Base-by-base conservation (phyloP, 2,888 invertebrate genomes). In the Abrostola tripartita region DNA sequence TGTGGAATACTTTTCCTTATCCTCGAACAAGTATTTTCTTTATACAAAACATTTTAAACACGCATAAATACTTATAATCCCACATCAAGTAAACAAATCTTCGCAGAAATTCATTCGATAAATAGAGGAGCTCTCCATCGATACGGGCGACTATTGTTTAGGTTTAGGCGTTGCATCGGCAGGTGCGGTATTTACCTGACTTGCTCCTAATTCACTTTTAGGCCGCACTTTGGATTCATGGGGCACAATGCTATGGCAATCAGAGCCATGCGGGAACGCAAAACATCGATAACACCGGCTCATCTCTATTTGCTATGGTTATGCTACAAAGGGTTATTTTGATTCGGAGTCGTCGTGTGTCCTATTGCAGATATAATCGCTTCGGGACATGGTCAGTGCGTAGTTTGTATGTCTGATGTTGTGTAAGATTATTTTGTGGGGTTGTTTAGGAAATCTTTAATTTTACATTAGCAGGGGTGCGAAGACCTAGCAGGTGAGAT, bases 181-280 rank as follows among this genome's bases (percentile, higher is more conserved):
- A 82, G 78, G 78, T 81, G 81, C 80, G 52, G 64, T 64, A 77
- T 73, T 64, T 84, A 84, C 76, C 83, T 81, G 84, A 81, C 83
- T 86, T 85, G 83, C 66, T 82, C 82, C 88, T 88, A 87, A 89
- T 90, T 90, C 89, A 87, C 85, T 79, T 79, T 80, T 80, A 71
- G 81, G 85, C 79, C 68, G 74, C 71, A 71, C 80, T 81, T 76
- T 64, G 76, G 68, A 68, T 75, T 61, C 68, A 60, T 65, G 52
- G 52, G 47, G 56, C 64, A 76, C 82, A 82, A 80, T 79, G 74
- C 69, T 65, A 56, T 53, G 64, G 71, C 77, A 82, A 81, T 79
- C 76, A 71, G 66, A 65, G 65, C 74, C 68, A 79, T 82, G 78
- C 79, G 81, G 80, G 77, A 74, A 71, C 71, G 60, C 68, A 68